Evolutionary conservation across 2,888 invertebrate species (phyloP).

Genomic region (Orthosia gracilis): DNA sequence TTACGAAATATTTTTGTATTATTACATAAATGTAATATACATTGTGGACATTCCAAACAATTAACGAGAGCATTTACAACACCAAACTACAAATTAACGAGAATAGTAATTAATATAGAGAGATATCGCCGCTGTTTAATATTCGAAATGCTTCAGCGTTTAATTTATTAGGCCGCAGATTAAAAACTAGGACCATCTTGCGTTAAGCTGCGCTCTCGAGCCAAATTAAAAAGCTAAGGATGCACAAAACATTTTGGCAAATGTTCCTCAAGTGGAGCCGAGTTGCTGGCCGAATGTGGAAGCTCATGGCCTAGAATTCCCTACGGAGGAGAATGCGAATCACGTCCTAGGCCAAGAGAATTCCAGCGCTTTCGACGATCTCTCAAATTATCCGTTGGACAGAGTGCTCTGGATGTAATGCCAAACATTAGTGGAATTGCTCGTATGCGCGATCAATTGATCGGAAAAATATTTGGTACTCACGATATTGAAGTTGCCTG

Average conservation of each 20-base stretch:
- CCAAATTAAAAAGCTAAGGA: slow-evolving; percentile 76
- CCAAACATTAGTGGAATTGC: slow-evolving; percentile 68
- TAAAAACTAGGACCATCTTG: slow-evolving; percentile 66
- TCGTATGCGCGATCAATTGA: slow-evolving; percentile 55
- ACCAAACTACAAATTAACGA: slow-evolving; percentile 40
- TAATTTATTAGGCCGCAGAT: slow-evolving; percentile 56
- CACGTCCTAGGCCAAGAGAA: slow-evolving; percentile 76
- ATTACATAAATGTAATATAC: slow-evolving; percentile 7
- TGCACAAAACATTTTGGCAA: slow-evolving; percentile 78
- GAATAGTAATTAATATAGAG: slow-evolving; percentile 41
- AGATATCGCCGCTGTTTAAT: slow-evolving; percentile 23
- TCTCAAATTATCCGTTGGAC: slow-evolving; percentile 75
- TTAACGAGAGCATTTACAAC: slow-evolving; percentile 25
- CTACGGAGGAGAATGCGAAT: slow-evolving; percentile 77
- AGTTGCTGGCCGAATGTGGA: slow-evolving; percentile 67
- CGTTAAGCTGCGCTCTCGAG: slow-evolving; percentile 62
- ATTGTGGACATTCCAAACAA: slow-evolving; percentile 33
- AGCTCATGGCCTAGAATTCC: slow-evolving; percentile 71
- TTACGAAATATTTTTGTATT: not conserved
- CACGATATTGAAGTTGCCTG: slow-evolving; percentile 24
- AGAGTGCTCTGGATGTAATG: slow-evolving; percentile 71
- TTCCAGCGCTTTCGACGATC: slow-evolving; percentile 73
- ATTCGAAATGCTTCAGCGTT: slow-evolving; percentile 36
- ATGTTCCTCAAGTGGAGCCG: slow-evolving; percentile 67
- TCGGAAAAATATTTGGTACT: slow-evolving; percentile 55